Evolutionary conservation across 2,797 vertebrate genomes (phyloP), one percentile per base, ranked within the genome.

Genomic region (Delichon dasypus): DNA sequence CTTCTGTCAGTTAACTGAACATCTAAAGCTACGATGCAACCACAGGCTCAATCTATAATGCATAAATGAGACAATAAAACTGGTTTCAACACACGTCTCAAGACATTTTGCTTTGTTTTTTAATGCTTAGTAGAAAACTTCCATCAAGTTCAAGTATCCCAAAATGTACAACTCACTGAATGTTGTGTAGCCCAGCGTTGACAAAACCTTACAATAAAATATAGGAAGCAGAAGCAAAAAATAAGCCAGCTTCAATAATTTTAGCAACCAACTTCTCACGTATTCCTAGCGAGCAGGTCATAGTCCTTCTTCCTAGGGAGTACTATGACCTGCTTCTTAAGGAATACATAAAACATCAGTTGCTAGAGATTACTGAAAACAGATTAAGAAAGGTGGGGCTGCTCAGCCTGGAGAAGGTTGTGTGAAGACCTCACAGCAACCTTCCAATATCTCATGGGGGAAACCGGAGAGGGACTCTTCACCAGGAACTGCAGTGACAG

Each of bases 21-120:
- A 34, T 21, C 36, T 18, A n/a, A 80, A 88, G 17, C 21, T 61
- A 73, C 0, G 0, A 45, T 22, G 40, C 13, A 55, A 64, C 34
- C 4, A 2, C 30, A 45, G 10, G 22, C 16, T 58, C 51, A 40
- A 40, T 25, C 12, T 55, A 62, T 25, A 58, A 76, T 3, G 4
- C 29, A 13, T 2, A 45, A 55, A 57, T 0, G 5, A 48, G 17
- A 67, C 29, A 74, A 50, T 23, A 70, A 82, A 91, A 51, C 26
- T 13, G 38, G 5, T 44, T 77, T 51, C 34, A 54, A 29, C 3
- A 0, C 4, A 61, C 64, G 10, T 16, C 16, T 68, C 2, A 0
- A 70, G 50, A 70, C 5, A 55, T 11, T 83, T 36, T 22, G 32
- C 7, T 2, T 23, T 57, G 21, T 15, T 34, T 55, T 81, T 34